Evolutionary conservation across 2,888 invertebrate species (phyloP).

Genomic region (Sarcophaga caerulescens): DNA sequence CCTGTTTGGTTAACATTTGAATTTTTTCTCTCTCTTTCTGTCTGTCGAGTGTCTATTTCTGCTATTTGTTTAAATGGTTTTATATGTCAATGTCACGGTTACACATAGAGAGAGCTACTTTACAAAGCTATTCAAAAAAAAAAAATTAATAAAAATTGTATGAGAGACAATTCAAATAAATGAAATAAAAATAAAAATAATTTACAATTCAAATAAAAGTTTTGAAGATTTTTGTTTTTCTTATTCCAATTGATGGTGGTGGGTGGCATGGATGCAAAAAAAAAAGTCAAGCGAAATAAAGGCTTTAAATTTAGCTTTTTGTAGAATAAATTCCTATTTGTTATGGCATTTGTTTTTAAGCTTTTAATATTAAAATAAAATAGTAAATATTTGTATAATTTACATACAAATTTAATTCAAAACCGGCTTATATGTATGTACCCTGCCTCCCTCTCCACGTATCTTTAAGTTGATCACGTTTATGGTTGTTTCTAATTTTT

Average conservation of each 20-base stretch:
- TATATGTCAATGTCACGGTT: slow-evolving; percentile 66
- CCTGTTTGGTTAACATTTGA: not conserved
- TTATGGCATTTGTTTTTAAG: no score
- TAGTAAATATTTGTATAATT: slow-evolving; percentile 7
- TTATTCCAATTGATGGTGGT: no score
- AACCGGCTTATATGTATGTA: not conserved
- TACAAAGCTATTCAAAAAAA: not conserved
- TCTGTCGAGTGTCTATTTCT: not conserved
- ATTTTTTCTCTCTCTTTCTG: not conserved
- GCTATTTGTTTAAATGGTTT: slow-evolving; percentile 41
- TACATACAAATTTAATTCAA: slow-evolving; percentile 17
- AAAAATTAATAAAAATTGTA: no score
- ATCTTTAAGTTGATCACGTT: no score
- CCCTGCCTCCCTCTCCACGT: no score
- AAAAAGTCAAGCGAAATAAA: no score
- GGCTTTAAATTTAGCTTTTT: no score
- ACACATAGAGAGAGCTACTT: slow-evolving; percentile 38
- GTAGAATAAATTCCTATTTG: no score
- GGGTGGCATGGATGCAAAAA: no score
- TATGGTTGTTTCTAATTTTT: no score
- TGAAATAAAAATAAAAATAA: not conserved
- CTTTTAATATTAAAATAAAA: no score
- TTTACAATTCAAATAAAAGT: not conserved
- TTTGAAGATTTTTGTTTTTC: no score
- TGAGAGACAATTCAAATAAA: not conserved